Evolutionary conservation across 2,888 invertebrate species (phyloP), one percentile per base, ranked within the genome.

Genomic region (Rugalucina vietnamica): DNA sequence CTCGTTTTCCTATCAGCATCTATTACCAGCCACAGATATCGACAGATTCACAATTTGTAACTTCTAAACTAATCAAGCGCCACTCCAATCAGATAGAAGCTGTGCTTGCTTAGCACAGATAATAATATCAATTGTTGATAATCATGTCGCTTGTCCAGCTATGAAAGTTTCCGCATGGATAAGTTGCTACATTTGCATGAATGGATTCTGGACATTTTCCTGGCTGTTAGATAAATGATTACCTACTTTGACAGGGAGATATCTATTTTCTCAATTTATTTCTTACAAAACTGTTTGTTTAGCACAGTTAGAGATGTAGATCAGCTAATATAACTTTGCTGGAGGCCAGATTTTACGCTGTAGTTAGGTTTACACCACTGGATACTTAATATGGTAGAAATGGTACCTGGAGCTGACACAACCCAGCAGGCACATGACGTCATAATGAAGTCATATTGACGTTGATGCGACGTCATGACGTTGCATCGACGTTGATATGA

Each of bases 61-160:
- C 65, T 34, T 65, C 65, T 65, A 65, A 65, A 65, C 65, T 65
- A 65, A 65, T 65, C 65, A 65, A 65, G 65, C 24, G 34, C 10
- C 65, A 65, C 65, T 65, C 65, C 65, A 65, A 65, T 65, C 65
- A 65, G 65, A 65, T 65, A 65, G 65, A 65, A 34, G 65, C 65
- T 34, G n/a, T 65, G 65, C 65, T 65, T 24, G 65, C 65, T 65
- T 65, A 32, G 34, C 2, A n/a, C 32, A 34, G 65, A 65, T 65
- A 65, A 65, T 65, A 65, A 34, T 65, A 65, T 65, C 65, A 65
- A 65, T 65, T 65, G 65, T 34, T 34, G 65, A 65, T 65, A 65
- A 65, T 65, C 65, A 65, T 34, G 32, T 65, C 34, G 65, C 65
- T 65, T 65, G 65, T 65, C 65, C 34, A n/a, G 65, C 65, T 65